Evolutionary conservation across 2,888 invertebrate genomes (phyloP).

Genomic region (Lasiommata megera): DNA sequence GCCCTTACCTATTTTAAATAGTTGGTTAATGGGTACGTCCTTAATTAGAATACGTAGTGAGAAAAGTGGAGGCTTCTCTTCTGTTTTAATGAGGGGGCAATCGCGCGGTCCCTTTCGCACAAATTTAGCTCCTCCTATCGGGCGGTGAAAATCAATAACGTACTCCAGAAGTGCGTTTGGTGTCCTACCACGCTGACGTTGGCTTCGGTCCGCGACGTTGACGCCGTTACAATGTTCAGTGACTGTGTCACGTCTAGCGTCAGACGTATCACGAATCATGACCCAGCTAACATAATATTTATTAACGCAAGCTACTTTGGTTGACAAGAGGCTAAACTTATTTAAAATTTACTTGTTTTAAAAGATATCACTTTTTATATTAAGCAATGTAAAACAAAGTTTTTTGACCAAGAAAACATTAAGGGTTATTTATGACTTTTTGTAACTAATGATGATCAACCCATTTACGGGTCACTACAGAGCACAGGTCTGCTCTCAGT

Average conservation of each 20-base stretch:
- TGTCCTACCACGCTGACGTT: slow-evolving; percentile 73
- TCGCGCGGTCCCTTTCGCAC: slow-evolving; percentile 79
- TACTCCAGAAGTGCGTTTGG: slow-evolving; percentile 77
- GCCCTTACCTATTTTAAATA: slow-evolving; percentile 77
- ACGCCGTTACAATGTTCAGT: slow-evolving; percentile 39
- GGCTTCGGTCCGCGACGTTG: slow-evolving; percentile 45
- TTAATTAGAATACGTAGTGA: slow-evolving; percentile 75
- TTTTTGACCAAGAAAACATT: no score
- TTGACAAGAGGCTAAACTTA: no score
- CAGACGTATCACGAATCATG: not conserved
- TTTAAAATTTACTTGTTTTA: no score
- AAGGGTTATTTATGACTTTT: no score
- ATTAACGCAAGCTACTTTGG: no score
- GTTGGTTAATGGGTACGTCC: slow-evolving; percentile 79
- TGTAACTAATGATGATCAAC: no score
- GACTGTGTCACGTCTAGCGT: slow-evolving; percentile 13
- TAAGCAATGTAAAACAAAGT: no score
- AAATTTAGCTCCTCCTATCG: slow-evolving; percentile 73
- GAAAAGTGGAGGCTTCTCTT: slow-evolving; percentile 71
- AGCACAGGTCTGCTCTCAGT: no score
- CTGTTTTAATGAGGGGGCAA: slow-evolving; percentile 75
- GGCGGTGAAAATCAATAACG: slow-evolving; percentile 80
- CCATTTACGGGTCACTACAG: no score
- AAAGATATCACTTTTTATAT: no score
- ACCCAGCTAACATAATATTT: no score